Evolutionary conservation across 1,140 invertebrate genomes (phyloP).

Genomic region (Anastatus disparis): DNA sequence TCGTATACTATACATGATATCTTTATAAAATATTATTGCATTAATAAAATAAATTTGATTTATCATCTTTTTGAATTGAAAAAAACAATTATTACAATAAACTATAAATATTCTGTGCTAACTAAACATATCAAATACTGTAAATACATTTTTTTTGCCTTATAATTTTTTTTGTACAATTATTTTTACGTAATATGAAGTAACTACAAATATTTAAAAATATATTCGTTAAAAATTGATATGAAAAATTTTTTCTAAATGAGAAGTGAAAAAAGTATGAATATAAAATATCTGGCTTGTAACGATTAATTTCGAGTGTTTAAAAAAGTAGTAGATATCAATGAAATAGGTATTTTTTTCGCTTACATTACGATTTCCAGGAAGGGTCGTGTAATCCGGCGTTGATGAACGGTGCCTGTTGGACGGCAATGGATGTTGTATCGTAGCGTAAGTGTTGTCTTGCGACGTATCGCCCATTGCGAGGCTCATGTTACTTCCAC

Average conservation of each 20-base stretch:
- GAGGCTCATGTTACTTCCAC: slow-evolving; percentile 66
- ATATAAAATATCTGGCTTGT: not conserved
- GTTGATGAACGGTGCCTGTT: slow-evolving; percentile 67
- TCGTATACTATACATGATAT: not conserved
- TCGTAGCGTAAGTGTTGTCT: slow-evolving; percentile 89
- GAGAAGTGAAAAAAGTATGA: not conserved
- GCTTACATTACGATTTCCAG: slow-evolving; percentile 66
- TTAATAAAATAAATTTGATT: not conserved
- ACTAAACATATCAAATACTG: too few relatives aligned
- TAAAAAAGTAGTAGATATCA: not conserved
- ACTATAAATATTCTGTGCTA: too few relatives aligned
- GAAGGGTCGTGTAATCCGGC: slow-evolving; percentile 79
- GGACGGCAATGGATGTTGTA: slow-evolving; percentile 74
- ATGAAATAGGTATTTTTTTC: slow-evolving; percentile 19
- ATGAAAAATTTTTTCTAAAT: not conserved
- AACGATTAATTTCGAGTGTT: not conserved
- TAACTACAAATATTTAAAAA: too few relatives aligned
- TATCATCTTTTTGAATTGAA: too few relatives aligned
- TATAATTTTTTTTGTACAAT: too few relatives aligned
- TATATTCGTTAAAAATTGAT: not conserved
- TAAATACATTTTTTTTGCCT: too few relatives aligned
- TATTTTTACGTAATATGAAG: too few relatives aligned
- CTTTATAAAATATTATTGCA: slow-evolving; percentile 43
- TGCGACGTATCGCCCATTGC: slow-evolving; percentile 66
- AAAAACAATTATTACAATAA: too few relatives aligned